These are phyloP conservation scores for Oceanites oceanicus DNA, from an alignment of 2,113 vertebrate genomes.

Conservation along the genomic window DNA sequence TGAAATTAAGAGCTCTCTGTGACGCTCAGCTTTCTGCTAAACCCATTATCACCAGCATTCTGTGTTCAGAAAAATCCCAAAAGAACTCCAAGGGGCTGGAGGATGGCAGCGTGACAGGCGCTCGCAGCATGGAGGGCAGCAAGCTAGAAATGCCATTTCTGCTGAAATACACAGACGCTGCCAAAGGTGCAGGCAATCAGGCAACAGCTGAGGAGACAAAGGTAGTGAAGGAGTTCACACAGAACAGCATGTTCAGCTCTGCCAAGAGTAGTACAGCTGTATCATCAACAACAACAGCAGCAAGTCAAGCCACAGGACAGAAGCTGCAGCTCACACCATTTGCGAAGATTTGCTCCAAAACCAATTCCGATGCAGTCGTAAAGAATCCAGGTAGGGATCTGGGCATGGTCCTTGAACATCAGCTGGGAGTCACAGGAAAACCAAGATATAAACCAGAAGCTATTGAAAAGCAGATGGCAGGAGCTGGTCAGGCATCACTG, in stretches of 20 bases:
- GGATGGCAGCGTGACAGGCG: background rate
- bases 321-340: constrained; percentile 58
- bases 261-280: background rate
- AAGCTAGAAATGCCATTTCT: constrained; percentile 28
- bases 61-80: constrained; percentile 21
- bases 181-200: background rate
- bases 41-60: background rate
- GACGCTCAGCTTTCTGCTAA: constrained; percentile 16
- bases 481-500: background rate
- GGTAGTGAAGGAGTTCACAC: constrained; percentile 28
- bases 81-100: constrained; percentile 16
- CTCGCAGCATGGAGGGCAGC: constrained; percentile 3
- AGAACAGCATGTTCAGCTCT: background rate
- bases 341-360: constrained; percentile 55
- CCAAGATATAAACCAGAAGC: background rate
- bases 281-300: background rate
- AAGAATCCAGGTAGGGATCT: constrained; percentile 49
- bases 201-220: background rate
- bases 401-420: background rate
- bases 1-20: constrained; percentile 29
- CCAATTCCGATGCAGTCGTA: background rate
- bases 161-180: background rate
- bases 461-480: background rate
- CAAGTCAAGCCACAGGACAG: background rate
- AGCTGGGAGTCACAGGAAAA: background rate